phyloP scores from a whole-genome alignment of 1,140 invertebrate genomes.

The Adoxophyes honmai region DNA sequence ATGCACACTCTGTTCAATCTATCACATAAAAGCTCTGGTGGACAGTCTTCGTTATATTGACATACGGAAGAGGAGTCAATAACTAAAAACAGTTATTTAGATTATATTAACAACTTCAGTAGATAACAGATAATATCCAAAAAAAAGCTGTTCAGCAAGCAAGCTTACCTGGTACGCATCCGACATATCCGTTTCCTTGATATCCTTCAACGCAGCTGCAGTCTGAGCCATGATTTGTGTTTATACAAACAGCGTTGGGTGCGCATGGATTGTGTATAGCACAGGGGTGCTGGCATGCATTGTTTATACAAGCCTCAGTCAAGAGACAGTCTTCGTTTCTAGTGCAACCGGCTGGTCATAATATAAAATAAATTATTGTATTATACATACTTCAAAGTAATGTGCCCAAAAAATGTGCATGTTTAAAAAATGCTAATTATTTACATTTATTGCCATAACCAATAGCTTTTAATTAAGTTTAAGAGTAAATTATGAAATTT shows the following conservation, averaged over 20 bases:
- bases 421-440: background rate
- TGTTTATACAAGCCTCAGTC: slow-evolving; percentile 88
- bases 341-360: slow-evolving; percentile 86
- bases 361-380: slow-evolving; percentile 48
- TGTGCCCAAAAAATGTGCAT: slow-evolving; percentile 1
- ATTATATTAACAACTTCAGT: slow-evolving; percentile 10
- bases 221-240: slow-evolving; percentile 90
- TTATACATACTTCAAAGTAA: slow-evolving; percentile 12
- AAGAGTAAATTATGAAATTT: too few relatives aligned
- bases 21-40: slow-evolving; percentile 88
- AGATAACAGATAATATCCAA: slow-evolving; percentile 8
- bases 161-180: slow-evolving; percentile 85
- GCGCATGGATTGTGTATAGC: slow-evolving; percentile 89
- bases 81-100: slow-evolving; percentile 71
- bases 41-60: slow-evolving; percentile 93
- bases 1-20: slow-evolving; percentile 88
- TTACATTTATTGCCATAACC: background rate
- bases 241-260: slow-evolving; percentile 90
- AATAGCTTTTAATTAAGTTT: too few relatives aligned
- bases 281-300: slow-evolving; percentile 89
- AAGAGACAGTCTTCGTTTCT: slow-evolving; percentile 88
- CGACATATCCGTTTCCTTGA: slow-evolving; percentile 90
- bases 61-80: slow-evolving; percentile 84
- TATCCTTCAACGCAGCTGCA: slow-evolving; percentile 91
- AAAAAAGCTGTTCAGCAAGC: slow-evolving; percentile 19